Evolutionary conservation across 2,888 invertebrate species (phyloP), one percentile per base, ranked within the genome.

Genomic region (Torymus aiolomorphi): DNA sequence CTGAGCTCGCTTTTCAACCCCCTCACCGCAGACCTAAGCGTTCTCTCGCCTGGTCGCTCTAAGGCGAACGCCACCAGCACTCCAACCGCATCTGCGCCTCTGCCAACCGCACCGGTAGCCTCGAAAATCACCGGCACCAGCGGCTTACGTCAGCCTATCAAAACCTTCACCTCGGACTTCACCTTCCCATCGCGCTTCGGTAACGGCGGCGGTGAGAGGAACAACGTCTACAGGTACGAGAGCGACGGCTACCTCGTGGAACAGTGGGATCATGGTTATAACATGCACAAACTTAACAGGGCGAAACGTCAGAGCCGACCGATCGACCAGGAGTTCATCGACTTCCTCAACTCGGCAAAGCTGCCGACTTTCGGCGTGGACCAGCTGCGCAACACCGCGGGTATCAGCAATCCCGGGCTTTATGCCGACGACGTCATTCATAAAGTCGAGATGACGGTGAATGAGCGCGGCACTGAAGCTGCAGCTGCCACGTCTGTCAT

Each of bases 391-490:
- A 89, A 89, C 66, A 90, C 88, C 65, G 87, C 86, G 2, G 86
- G 86, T 49, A 83, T 90, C 4, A 86, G 86, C 69, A 94, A 94
- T 88, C 94, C 94, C 0, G 93, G 93, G 42, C 88, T 95, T 54
- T 92, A 92, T 83, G 94, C 94, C 1, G 93, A 94, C 82, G 91
- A 94, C 14, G 92, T 94, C 16, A 85, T 94, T 57, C 95, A 95
- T 84, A 94, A 94, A 85, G 94, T 94, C 0, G 93, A 92, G 85
- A 92, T 94, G 84, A 93, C 92, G 80, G 92, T 94, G 78, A 92
- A 93, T 82, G 95, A 95, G 88, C 93, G 91, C 24, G 95, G 95
- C 0, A 95, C 95, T 0, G 94, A 94, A 86, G 95, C 95, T 0
- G 94, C 94, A 0, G 94, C 95, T 0, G 93, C 93, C 0, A 94